phyloP scores from a whole-genome alignment of 2,888 invertebrate species.

The Globia sparganii region DNA sequence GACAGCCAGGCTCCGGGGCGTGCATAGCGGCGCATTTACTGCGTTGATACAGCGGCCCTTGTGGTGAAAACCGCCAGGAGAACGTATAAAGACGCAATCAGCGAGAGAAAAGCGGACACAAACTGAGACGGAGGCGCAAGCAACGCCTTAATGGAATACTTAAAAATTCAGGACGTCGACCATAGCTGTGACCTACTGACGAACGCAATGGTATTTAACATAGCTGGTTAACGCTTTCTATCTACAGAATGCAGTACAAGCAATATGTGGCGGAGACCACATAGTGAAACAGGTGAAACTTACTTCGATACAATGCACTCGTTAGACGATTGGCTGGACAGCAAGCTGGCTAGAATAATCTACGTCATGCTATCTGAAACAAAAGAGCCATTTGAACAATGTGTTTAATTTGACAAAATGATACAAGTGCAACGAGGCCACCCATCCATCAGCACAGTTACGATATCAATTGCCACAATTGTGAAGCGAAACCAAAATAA shows the following conservation, averaged over 20 bases:
- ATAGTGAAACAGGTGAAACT: constrained; percentile 47
- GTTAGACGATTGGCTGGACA: constrained; percentile 40
- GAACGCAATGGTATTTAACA: constrained; percentile 68
- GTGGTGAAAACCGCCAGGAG: constrained; percentile 79
- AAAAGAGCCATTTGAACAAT: constrained; percentile 64
- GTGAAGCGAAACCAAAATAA: constrained; percentile 66
- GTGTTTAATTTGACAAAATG: constrained; percentile 52
- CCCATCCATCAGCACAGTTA: constrained; percentile 67
- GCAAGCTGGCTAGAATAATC: constrained; percentile 62
- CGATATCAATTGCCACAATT: constrained; percentile 69
- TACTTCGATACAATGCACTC: constrained; percentile 53
- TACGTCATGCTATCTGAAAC: constrained; percentile 83
- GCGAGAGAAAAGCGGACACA: constrained; percentile 84
- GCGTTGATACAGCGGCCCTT: constrained; percentile 76
- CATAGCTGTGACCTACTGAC: constrained; percentile 81
- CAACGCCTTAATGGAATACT: constrained; percentile 83
- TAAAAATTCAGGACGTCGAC: constrained; percentile 88
- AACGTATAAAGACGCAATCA: constrained; percentile 89
- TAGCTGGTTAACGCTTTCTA: constrained; percentile 65
- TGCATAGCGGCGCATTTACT: constrained; percentile 76
- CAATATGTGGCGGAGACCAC: constrained; percentile 31
- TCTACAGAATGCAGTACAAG: constrained; percentile 46
- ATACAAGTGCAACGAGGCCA: constrained; percentile 64
- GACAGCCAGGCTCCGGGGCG: constrained; percentile 62
- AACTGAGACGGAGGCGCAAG: constrained; percentile 71